Base-by-base conservation (phyloP, 2,888 invertebrate species). In the Cephonodes hylas region DNA sequence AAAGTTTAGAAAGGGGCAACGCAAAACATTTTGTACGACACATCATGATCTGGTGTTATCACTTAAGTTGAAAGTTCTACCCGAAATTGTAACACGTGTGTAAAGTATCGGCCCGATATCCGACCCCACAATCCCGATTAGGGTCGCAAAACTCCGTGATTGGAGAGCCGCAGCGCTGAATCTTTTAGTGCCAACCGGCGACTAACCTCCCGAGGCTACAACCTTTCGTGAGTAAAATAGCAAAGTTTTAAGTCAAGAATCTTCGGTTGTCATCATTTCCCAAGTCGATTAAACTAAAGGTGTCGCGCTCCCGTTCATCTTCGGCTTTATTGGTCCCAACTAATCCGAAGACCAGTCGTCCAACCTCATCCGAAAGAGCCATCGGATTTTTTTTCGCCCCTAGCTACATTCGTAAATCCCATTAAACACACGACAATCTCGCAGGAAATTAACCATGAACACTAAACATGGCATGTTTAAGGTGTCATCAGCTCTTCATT, bases 381-480 rank as follows among this genome's bases (percentile, higher is more conserved):
- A 25, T 22, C 8, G 25, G 38, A 68, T 63, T 22, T 66, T 74
- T 70, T 71, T 71, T 69, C 64, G 63, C 62, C 61, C 27, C 18
- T 13, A 61, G 62, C 72, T 69, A 68, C 67, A 72, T 72, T 75
- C 71, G 68, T 70, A 68, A 66, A 65, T 67, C 66, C 68, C 73
- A 68, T 74, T 79, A 72, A 75, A 71, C 71, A 68, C 66, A 65
- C 70, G 72, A 76, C 71, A 74, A 78, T 80, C 81, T 82, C 80
- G 64, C 66, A 81, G 83, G 81, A 83, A 84, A 84, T 82, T 80
- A 82, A 79, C 74, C 70, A 76, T 77, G 75, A 72, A 75, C 76
- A 74, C 74, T 81, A 74, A 79, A 76, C 74, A 75, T 70, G 69
- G 74, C 70, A 76, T 81, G 79, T 80, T 83, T 80, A 74, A 77